phyloP scores from a whole-genome alignment of 2,888 invertebrate genomes.

The Tortricodes alternella region DNA sequence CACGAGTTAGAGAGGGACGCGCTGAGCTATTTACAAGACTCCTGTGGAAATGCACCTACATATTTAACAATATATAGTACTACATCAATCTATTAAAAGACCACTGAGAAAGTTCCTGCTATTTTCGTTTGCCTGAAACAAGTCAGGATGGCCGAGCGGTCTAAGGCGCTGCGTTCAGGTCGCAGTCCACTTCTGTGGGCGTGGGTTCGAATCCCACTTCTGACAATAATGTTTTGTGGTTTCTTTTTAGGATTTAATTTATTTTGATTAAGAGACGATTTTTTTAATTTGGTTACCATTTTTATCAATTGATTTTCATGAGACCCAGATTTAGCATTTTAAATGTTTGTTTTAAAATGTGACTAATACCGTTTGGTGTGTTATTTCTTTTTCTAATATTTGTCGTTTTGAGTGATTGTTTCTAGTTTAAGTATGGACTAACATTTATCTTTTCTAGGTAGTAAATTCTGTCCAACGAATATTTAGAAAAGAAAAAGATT shows the following conservation, averaged over 20 bases:
- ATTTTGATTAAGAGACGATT: background rate
- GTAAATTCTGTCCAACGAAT: background rate
- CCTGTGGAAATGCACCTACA: too few species aligned
- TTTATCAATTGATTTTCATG: too few species aligned
- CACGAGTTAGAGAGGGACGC: too few species aligned
- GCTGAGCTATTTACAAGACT: too few species aligned
- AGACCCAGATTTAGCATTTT: too few species aligned
- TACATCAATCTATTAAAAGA: constrained; percentile 1
- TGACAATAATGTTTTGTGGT: constrained; percentile 23
- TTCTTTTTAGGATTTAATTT: background rate
- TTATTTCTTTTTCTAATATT: constrained; percentile 35
- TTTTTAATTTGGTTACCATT: background rate
- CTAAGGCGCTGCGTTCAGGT: constrained; percentile 33
- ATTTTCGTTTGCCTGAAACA: background rate
- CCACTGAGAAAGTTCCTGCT: background rate
- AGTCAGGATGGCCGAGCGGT: constrained; percentile 32
- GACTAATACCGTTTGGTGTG: constrained; percentile 35
- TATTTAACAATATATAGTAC: too few species aligned
- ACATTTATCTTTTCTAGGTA: background rate
- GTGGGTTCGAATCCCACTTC: constrained; percentile 33
- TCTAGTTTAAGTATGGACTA: background rate
- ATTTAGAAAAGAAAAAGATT: background rate
- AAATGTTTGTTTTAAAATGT: too few species aligned
- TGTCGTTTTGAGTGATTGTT: constrained; percentile 33
- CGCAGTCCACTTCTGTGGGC: constrained; percentile 33